Evolutionary conservation across 2,797 vertebrate genomes (phyloP).

Genomic region (Atherinosoma microstoma): DNA sequence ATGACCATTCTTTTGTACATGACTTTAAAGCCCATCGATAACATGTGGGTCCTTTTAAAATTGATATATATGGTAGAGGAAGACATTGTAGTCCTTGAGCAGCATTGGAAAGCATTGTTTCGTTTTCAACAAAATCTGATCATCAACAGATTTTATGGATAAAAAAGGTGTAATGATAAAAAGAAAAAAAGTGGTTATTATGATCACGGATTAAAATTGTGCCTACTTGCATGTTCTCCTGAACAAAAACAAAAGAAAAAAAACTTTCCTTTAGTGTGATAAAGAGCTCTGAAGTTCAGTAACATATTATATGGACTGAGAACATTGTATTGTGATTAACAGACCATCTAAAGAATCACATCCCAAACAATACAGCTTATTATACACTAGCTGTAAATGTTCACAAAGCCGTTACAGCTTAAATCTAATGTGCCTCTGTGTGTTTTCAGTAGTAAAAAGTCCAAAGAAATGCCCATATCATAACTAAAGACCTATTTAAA

Average conservation of each 20-base stretch:
- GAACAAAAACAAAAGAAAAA: neutral
- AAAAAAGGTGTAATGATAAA: neutral
- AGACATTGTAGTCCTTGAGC: neutral
- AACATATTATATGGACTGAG: neutral
- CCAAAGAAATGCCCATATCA: slow-evolving; percentile 14
- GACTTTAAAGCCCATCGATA: too few species aligned
- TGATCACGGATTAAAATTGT: too few species aligned
- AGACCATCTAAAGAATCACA: neutral
- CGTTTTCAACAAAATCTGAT: neutral
- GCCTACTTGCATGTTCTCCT: too few species aligned
- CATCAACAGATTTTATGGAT: neutral
- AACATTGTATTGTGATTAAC: neutral
- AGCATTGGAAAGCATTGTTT: neutral
- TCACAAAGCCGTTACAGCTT: neutral
- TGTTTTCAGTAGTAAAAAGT: slow-evolving; percentile 5
- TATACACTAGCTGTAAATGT: neutral
- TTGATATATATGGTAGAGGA: neutral
- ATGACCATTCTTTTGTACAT: too few species aligned
- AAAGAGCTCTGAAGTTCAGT: neutral
- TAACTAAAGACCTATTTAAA: slow-evolving; percentile 39
- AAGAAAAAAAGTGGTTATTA: too few species aligned
- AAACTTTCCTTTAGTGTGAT: neutral
- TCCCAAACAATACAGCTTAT: neutral
- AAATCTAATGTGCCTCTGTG: neutral
- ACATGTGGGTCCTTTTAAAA: too few species aligned